A percentile compares a stretch with the other conserved stretches of the same genome.
These are phyloP conservation scores for Drosophila mulleri DNA, from an alignment of 2,888 invertebrate species.

Conservation along the genomic window DNA sequence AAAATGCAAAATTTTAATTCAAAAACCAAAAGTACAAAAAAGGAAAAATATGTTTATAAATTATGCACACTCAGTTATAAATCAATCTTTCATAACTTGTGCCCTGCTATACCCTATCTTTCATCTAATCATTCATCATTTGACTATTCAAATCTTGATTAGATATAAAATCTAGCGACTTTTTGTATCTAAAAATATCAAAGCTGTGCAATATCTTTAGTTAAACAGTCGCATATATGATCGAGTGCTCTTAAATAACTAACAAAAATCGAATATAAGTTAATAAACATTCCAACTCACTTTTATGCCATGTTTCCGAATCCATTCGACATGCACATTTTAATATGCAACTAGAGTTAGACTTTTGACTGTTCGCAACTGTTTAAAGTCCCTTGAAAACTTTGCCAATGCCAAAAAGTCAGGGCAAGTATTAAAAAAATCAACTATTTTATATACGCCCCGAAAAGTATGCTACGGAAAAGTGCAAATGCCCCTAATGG, in stretches of 20 bases:
- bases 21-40: no score
- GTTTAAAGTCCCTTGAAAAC: not conserved
- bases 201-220: not conserved
- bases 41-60: no score
- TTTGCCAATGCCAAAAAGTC: conserved; percentile 6
- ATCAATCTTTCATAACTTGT: not conserved
- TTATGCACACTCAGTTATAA: not conserved
- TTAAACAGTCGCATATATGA: not conserved
- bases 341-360: not conserved
- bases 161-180: not conserved
- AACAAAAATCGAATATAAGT: not conserved
- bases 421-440: conserved; percentile 13
- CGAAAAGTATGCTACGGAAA: conserved; percentile 47
- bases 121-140: not conserved
- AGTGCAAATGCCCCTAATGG: conserved; percentile 39
- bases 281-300: not conserved
- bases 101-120: not conserved
- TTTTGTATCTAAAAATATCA: not conserved
- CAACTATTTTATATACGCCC: conserved; percentile 38
- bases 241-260: no score
- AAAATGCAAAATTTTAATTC: no score
- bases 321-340: not conserved
- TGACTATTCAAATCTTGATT: not conserved
- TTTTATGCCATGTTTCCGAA: not conserved
- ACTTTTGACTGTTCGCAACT: not conserved